These are phyloP conservation scores for Pocillopora grandis DNA, from an alignment of 92 coral and sea anemone genomes.

Conservation along the genomic window DNA sequence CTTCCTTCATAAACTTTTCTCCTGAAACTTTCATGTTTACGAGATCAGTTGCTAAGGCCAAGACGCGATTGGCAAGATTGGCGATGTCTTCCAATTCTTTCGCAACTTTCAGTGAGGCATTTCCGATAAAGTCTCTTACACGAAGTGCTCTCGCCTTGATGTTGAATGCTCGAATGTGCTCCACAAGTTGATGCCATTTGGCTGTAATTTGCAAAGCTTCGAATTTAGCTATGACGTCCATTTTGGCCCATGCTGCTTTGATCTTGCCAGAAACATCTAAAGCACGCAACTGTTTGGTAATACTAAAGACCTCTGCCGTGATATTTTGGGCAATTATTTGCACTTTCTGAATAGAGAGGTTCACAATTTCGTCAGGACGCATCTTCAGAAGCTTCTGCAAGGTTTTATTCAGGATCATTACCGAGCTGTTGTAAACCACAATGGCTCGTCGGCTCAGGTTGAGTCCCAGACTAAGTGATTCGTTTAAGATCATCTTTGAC, in stretches of 20 bases:
- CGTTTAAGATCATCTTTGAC: slow-evolving; percentile 60
- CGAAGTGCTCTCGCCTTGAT: slow-evolving; percentile 56
- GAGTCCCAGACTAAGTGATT: slow-evolving; percentile 58
- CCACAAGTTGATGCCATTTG: slow-evolving; percentile 67
- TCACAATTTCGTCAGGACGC: slow-evolving; percentile 65
- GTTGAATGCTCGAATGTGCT: slow-evolving; percentile 57
- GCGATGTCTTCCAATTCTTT: slow-evolving; percentile 51
- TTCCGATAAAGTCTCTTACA: slow-evolving; percentile 45
- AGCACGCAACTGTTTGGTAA: slow-evolving; percentile 65
- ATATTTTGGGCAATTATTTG: slow-evolving; percentile 55
- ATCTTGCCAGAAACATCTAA: slow-evolving; percentile 56
- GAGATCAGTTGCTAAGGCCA: slow-evolving; percentile 62
- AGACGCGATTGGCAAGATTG: slow-evolving; percentile 48
- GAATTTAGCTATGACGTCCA: slow-evolving; percentile 62
- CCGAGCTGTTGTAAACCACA: slow-evolving; percentile 46
- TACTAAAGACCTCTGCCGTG: slow-evolving; percentile 61
- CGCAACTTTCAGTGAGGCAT: slow-evolving; percentile 40
- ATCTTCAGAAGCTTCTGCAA: slow-evolving; percentile 55
- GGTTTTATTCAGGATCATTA: slow-evolving; percentile 60
- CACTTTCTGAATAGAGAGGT: slow-evolving; percentile 46
- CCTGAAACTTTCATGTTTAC: slow-evolving; percentile 66
- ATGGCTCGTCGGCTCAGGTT: slow-evolving; percentile 56
- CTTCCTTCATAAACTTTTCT: slow-evolving; percentile 68
- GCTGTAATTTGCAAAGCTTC: slow-evolving; percentile 58
- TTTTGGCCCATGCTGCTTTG: slow-evolving; percentile 62